A percentile compares a stretch with the other conserved stretches of the same genome.
phyloP scores from a whole-genome alignment of 2,888 invertebrate species.

The Therioaphis trifolii region DNA sequence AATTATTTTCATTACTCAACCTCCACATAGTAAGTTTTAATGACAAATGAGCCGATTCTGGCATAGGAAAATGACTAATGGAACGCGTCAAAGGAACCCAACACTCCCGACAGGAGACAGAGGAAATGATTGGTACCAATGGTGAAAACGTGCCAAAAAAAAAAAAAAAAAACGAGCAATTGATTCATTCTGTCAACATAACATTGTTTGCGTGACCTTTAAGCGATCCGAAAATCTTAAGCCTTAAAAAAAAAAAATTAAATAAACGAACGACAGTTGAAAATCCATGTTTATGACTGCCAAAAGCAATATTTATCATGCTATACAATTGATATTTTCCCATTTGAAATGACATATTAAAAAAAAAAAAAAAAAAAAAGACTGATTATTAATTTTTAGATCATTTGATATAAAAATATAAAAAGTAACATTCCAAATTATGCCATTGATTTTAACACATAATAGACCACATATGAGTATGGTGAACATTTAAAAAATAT shows the following conservation, averaged over 20 bases:
- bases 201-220: constrained; percentile 46
- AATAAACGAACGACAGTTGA: constrained; percentile 36
- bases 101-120: background rate
- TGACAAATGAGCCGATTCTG: constrained; percentile 57
- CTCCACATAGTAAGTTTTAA: constrained; percentile 55
- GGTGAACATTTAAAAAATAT: too few relatives aligned
- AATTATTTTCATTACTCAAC: constrained; percentile 57
- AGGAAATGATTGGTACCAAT: constrained; percentile 41
- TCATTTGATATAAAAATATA: too few relatives aligned
- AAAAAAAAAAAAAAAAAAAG: too few relatives aligned
- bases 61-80: constrained; percentile 59
- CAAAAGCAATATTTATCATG: background rate
- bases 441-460: too few relatives aligned
- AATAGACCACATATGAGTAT: too few relatives aligned
- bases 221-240: constrained; percentile 29
- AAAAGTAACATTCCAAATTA: background rate
- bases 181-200: constrained; percentile 43
- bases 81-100: constrained; percentile 45
- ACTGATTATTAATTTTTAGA: background rate
- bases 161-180: constrained; percentile 38
- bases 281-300: background rate
- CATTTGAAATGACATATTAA: background rate
- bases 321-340: background rate
- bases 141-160: constrained; percentile 49
- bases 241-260: constrained; percentile 14